These are phyloP conservation scores for Drosophila pseudotalamancana DNA, from an alignment of 2,888 invertebrate genomes.

Conservation along the genomic window DNA sequence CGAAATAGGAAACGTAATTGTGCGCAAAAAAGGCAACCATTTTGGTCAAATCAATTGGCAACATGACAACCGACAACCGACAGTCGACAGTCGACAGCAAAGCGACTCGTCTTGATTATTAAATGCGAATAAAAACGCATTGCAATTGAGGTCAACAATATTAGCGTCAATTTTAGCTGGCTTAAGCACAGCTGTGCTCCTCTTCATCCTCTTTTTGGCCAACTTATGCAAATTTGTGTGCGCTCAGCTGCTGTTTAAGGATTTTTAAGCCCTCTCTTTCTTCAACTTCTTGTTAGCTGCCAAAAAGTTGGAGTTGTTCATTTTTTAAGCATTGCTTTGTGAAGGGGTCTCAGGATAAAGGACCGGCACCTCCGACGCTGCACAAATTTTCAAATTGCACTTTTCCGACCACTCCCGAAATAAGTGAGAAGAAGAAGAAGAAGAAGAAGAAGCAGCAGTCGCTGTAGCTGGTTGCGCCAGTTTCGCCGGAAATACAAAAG, in stretches of 20 bases:
- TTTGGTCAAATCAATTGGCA: slow-evolving; percentile 57
- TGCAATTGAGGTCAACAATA: slow-evolving; percentile 64
- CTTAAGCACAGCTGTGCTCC: slow-evolving; percentile 23
- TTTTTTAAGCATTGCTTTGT: slow-evolving; percentile 49
- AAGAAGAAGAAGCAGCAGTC: background rate
- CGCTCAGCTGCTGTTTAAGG: slow-evolving; percentile 54
- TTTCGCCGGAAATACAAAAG: slow-evolving; percentile 77
- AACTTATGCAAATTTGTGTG: slow-evolving; percentile 61
- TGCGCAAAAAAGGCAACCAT: slow-evolving; percentile 23
- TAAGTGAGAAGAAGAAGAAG: background rate
- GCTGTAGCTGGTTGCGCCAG: slow-evolving; percentile 31
- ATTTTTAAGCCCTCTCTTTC: slow-evolving; percentile 21
- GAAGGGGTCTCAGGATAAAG: slow-evolving; percentile 32
- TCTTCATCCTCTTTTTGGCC: background rate
- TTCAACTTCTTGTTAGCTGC: slow-evolving; percentile 15
- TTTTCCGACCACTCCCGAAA: slow-evolving; percentile 60
- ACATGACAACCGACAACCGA: no score
- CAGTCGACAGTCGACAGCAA: no score
- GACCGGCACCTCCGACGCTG: slow-evolving; percentile 38
- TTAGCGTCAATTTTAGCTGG: slow-evolving; percentile 54
- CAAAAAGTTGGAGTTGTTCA: slow-evolving; percentile 61
- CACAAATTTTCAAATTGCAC: slow-evolving; percentile 75
- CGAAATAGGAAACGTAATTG: slow-evolving; percentile 33
- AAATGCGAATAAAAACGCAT: slow-evolving; percentile 1
- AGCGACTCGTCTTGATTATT: slow-evolving; percentile 31